Base-by-base conservation (phyloP, 23 tunicate species). In the Styela clava region DNA sequence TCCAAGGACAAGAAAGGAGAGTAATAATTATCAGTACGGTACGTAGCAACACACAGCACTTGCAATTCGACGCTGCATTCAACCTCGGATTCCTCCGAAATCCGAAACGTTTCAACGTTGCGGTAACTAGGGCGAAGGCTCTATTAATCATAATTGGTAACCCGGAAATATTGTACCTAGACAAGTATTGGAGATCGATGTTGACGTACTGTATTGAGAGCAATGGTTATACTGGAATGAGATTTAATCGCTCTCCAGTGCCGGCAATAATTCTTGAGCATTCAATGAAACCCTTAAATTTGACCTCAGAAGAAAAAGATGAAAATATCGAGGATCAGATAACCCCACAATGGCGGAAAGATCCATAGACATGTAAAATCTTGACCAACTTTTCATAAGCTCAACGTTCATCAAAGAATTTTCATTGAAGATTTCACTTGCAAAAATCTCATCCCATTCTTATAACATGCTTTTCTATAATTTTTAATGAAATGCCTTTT, bases 21-120 rank as follows among this genome's bases (percentile, higher is more conserved):
- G 84, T 86, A 61, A 86, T 86, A 32, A 79, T 86, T 5, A 79
- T 86, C 84, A 86, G 89, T 62, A 86, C 89, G 33, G 89, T 86
- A n/a, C 72, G 89, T 24, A 51, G 73, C 70, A 69, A 32, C 80
- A 72, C 52, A 30, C 74, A 86, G 34, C 80, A 85, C 76, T 36
- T 90, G 35, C 52, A 27, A 24, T 78, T 86, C 16, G 96, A 90
- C 72, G 56, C 74, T 21, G 74, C 28, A 25, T 85, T 79, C 70
- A 65, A 78, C 70, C 85, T 90, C 52, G 96, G 96, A 2, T 85
- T 90, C 62, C 69, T 90, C 1, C 24, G 29, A 5, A 90, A 90
- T 35, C 89, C 84, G 3, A 90, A 90, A 83, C 64, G 81, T 5
- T 76, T 76, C 65, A 76, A 76, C 68, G 81, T 76, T 19, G 81